These are phyloP conservation scores for Harlomillsia oculata DNA, from an alignment of 1,140 invertebrate species.

Conservation along the genomic window DNA sequence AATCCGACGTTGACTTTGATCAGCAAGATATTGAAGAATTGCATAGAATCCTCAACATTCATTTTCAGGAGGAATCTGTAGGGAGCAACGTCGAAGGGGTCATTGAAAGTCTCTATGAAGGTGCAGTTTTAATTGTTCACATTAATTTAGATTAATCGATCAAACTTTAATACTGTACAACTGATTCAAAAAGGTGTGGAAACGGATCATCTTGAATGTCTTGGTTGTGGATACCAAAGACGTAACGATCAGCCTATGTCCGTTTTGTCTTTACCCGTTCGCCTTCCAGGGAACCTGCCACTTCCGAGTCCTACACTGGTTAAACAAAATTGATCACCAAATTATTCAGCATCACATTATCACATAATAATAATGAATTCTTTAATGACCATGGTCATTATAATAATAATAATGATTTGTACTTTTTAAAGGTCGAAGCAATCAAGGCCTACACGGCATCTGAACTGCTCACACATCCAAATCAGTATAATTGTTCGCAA, in stretches of 20 bases:
- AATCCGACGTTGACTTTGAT: constrained; percentile 79
- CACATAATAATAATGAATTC: not conserved
- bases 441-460: constrained; percentile 74
- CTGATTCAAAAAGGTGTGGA: too few relatives aligned
- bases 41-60: constrained; percentile 86
- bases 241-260: too few relatives aligned
- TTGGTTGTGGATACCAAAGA: too few relatives aligned
- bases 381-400: too few relatives aligned
- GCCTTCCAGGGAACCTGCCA: too few relatives aligned
- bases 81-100: constrained; percentile 72
- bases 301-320: too few relatives aligned
- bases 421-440: constrained; percentile 61
- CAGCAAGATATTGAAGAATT: constrained; percentile 74
- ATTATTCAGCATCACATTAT: not conserved
- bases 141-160: not conserved
- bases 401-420: not conserved
- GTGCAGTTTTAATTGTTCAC: constrained; percentile 36
- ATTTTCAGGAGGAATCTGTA: constrained; percentile 75
- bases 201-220: too few relatives aligned
- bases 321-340: not conserved
- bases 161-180: not conserved
- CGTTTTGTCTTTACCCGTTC: too few relatives aligned
- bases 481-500: constrained; percentile 82
- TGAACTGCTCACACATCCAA: constrained; percentile 73
- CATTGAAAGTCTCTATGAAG: constrained; percentile 66